Base-by-base conservation (phyloP, 1,140 invertebrate species). In the Ridgeia piscesae region DNA sequence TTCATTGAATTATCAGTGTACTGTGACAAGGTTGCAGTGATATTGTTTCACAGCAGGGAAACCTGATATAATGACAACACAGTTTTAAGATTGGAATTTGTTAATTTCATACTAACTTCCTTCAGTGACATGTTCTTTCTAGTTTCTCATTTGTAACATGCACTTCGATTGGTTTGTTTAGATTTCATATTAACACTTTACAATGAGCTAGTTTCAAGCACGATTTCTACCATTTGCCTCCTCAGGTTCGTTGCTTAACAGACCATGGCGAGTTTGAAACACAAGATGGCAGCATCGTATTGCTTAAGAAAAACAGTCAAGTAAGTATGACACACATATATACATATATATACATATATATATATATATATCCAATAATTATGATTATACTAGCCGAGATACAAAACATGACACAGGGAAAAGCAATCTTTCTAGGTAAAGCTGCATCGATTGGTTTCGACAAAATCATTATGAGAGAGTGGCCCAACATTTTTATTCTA, bases 201-300 rank as follows among this genome's bases (percentile, higher is more conserved):
- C 2, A 77, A 17, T 4, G 58, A 77, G 58, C 58, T 31, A 77
- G 58, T 77, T 77, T 77, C 58, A 77, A 77, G 14, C 21, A 21
- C 27, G 58, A 77, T 31, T 27, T 77, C 17, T 77, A 77, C 58
- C 11, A 77, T 77, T 21, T 77, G 14, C n/a, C 34, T 17, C n/a
- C 94, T 90, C 92, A 98, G 97, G 98, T 99, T 0, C 96, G 98
- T 48, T 99, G 98, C 95, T 94, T 99, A 35, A 96, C 97, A 89
- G 98, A 99, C 96, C 99, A 98, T 96, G 99, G 99, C 0, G 98
- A 98, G 96, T 97, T 99, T 95, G 99, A 99, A 96, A 96, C 99
- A 31, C 98, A 98, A 94, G 98, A 99, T 96, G 99, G 99, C 77
- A 97, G 98, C 95, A 97, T 98, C 0, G 97, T 99, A 34, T 97